Conservation (phyloP, 2,797 vertebrate species). For the Oreonectes daqikongensis region DNA sequence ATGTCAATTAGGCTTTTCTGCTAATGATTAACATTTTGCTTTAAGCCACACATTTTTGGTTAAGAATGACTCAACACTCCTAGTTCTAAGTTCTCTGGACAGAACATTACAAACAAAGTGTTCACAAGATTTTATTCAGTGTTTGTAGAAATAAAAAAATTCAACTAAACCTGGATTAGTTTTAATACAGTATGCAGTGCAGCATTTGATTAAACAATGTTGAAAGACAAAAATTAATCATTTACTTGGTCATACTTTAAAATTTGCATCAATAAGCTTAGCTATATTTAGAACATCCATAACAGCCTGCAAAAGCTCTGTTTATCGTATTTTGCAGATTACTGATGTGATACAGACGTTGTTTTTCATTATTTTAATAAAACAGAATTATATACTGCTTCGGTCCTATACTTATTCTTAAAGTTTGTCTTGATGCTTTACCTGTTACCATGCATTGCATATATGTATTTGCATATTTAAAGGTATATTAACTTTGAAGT, state of each 20-base stretch:
- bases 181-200: background rate
- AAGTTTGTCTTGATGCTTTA: background rate
- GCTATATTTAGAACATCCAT: too few species aligned
- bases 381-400: slow-evolving; percentile 1
- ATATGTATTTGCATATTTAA: slow-evolving; percentile 37
- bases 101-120: background rate
- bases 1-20: too few species aligned
- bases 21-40: too few species aligned
- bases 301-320: too few species aligned
- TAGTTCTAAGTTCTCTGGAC: background rate
- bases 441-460: slow-evolving; percentile 30
- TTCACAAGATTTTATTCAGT: slow-evolving; percentile 12
- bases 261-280: too few species aligned
- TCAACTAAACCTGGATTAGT: slow-evolving; percentile 8
- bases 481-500: too few species aligned
- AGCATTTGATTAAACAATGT: slow-evolving; percentile 19
- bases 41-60: background rate
- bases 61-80: background rate
- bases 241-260: too few species aligned
- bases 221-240: background rate
- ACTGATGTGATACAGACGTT: too few species aligned
- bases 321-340: too few species aligned
- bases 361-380: background rate
- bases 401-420: slow-evolving; percentile 20
- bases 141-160: background rate